Evolutionary conservation across 2,113 vertebrate species (phyloP), one percentile per base, ranked within the genome.

Genomic region (Poeciliopsis prolifica): DNA sequence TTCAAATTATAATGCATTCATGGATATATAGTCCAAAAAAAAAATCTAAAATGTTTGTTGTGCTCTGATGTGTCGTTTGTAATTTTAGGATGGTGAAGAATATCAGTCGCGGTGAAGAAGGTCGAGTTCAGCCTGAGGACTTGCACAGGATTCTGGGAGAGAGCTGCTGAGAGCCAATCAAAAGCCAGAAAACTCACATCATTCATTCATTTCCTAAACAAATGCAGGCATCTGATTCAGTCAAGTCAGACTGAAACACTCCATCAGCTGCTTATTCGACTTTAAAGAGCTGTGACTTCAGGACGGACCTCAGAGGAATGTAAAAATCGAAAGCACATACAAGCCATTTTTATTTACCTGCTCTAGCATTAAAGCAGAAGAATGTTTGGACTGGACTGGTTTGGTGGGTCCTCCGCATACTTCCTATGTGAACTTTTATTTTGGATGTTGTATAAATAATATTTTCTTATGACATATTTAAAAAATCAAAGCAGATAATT

Each of bases 61-160:
- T 3, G 37, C 1, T 68, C 26, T 61, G 11, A 51, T 60, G 22
- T 68, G 29, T 54, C 70, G 28, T 65, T 35, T 86, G 4, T 73
- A 3, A 48, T 62, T 69, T 33, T 87, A 98, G 96, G 95, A 90
- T 95, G 89, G 95, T 97, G 87, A 96, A 93, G 92, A 98, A 98
- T 86, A 83, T 97, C 81, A 97, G 95, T 85, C 95, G 95, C 75
- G 95, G 93, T 48, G 95, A 96, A 91, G 95, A 98, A 91, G 95
- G 95, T 12, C 94, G 94, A 72, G 92, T 97, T 77, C 92, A 91
- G 30, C 86, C 92, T 2, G 93, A 95, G 75, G 96, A 94, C 76
- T 92, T 97, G 92, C 95, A 96, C 89, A 93, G 95, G 88, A 94
- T 97, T 85, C 92, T 96, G 11, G 94, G 96, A 81, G 95, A 96